Evolutionary conservation across 2,797 vertebrate species (phyloP).

Genomic region (Pseudomugil tenellus): DNA sequence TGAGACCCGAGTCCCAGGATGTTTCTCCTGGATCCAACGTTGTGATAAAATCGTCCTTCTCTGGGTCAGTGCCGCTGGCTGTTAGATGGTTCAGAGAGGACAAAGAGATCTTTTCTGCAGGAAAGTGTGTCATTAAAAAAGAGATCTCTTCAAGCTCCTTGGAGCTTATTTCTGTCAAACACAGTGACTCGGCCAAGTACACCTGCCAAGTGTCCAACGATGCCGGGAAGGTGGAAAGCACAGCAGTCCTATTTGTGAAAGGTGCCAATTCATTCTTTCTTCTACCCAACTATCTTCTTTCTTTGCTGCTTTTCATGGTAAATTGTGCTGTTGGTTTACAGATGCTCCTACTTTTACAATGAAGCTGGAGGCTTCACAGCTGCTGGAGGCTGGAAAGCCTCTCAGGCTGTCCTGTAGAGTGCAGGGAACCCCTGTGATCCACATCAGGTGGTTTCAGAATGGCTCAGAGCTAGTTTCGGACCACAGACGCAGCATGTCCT

Average conservation of each 20-base stretch:
- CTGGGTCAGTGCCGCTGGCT: constrained; percentile 88
- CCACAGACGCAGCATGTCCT: constrained; percentile 83
- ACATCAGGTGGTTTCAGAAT: constrained; percentile 89
- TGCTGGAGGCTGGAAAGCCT: constrained; percentile 86
- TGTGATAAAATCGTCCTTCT: constrained; percentile 87
- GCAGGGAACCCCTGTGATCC: constrained; percentile 89
- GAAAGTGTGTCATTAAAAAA: constrained; percentile 92
- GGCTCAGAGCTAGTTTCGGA: constrained; percentile 87
- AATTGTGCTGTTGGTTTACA: constrained; percentile 73
- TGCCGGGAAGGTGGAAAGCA: constrained; percentile 90
- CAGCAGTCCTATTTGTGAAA: constrained; percentile 93
- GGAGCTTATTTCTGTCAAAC: constrained; percentile 91
- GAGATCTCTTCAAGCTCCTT: constrained; percentile 90
- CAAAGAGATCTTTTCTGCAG: constrained; percentile 89
- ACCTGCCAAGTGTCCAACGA: constrained; percentile 93
- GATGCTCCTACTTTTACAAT: constrained; percentile 88
- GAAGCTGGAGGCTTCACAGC: constrained; percentile 86
- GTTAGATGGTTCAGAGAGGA: constrained; percentile 94
- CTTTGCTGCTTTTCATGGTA: constrained; percentile 49
- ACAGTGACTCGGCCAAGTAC: constrained; percentile 90
- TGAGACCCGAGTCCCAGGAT: constrained; percentile 86
- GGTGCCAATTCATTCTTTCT: constrained; percentile 83
- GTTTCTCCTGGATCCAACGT: constrained; percentile 86
- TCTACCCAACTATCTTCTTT: constrained; percentile 32
- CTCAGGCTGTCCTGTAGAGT: constrained; percentile 90